phyloP scores from a whole-genome alignment of 2,888 invertebrate species.

The Dynastes tityus region DNA sequence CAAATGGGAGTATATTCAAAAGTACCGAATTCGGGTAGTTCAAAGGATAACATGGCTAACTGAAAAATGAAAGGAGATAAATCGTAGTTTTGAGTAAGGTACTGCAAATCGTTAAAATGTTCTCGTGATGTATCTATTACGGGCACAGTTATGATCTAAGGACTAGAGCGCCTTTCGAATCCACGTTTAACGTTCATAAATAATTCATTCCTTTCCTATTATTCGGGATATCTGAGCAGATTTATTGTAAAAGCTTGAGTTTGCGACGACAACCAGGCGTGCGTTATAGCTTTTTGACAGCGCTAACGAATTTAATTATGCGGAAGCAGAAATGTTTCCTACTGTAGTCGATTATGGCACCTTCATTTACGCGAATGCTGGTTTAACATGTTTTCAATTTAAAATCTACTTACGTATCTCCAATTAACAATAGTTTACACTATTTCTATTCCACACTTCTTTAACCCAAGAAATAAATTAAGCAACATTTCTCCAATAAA shows the following conservation, averaged over 20 bases:
- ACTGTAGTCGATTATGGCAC: neutral
- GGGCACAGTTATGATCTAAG: neutral
- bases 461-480: neutral
- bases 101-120: neutral
- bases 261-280: neutral
- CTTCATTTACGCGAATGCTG: neutral
- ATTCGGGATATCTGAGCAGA: neutral
- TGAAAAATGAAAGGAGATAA: neutral
- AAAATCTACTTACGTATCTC: neutral
- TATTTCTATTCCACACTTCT: neutral
- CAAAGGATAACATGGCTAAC: neutral
- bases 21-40: neutral
- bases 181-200: neutral
- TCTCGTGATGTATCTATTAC: too few relatives aligned
- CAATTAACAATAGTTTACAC: neutral
- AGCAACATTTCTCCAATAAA: neutral
- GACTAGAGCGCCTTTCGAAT: neutral
- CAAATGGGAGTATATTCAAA: neutral
- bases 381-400: neutral
- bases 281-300: neutral
- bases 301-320: neutral
- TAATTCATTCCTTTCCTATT: neutral
- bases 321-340: neutral
- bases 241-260: constrained; percentile 16
- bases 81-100: neutral